phyloP scores from a whole-genome alignment of 2,113 vertebrate genomes.

The Ibidorhyncha struthersii region DNA sequence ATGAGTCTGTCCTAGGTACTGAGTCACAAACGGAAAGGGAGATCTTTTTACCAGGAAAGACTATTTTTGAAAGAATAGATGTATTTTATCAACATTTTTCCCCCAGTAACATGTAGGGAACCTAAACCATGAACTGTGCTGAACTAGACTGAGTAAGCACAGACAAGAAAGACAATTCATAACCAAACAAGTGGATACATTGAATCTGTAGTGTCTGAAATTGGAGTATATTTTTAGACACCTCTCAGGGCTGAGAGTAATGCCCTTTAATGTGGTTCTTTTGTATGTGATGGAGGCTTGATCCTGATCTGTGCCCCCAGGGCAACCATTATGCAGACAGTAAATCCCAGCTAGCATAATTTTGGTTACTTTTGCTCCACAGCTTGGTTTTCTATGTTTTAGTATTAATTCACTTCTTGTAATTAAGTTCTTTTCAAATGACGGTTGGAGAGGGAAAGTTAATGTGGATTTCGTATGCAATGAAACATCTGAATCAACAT shows the following conservation, averaged over 20 bases:
- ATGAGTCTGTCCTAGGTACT: accelerated
- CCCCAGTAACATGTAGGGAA: neutral
- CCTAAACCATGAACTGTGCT: neutral
- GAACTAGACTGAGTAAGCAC: neutral
- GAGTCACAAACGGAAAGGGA: neutral
- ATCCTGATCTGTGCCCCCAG: neutral
- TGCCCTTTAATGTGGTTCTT: neutral
- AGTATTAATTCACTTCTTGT: neutral
- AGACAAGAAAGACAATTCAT: neutral
- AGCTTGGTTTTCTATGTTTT: neutral
- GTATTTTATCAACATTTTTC: neutral
- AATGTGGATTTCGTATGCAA: neutral
- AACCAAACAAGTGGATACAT: neutral
- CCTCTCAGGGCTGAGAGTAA: neutral
- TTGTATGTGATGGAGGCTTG: neutral
- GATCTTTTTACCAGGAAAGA: neutral
- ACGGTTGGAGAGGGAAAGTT: neutral
- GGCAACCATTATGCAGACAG: neutral
- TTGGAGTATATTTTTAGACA: neutral
- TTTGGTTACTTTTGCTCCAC: neutral
- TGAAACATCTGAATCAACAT: neutral
- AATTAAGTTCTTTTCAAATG: neutral
- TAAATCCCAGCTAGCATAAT: neutral
- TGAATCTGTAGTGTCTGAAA: neutral
- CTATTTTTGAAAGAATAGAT: neutral